These are phyloP conservation scores for Coracias cyanogaster DNA, from an alignment of 2,797 vertebrate genomes.

Conservation along the genomic window DNA sequence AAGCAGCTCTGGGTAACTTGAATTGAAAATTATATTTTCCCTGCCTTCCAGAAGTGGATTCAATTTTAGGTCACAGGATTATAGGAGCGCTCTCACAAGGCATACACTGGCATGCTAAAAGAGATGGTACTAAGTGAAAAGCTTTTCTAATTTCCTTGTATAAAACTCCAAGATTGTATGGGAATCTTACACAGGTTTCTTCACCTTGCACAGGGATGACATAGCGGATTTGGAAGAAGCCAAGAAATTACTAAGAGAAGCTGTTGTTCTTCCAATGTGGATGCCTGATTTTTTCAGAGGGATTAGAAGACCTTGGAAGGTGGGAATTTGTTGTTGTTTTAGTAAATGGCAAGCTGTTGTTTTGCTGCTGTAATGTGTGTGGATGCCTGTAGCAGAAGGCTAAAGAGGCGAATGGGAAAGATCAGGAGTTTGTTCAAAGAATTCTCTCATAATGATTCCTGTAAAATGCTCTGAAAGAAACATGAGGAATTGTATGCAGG, in stretches of 20 bases:
- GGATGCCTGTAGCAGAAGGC: background rate
- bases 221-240: slow-evolving; percentile 98
- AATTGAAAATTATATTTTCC: slow-evolving; percentile 23
- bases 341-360: background rate
- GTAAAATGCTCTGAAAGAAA: background rate
- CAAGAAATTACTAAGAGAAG: slow-evolving; percentile 96
- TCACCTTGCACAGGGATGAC: slow-evolving; percentile 86
- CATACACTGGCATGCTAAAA: background rate
- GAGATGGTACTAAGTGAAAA: background rate
- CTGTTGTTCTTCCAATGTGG: slow-evolving; percentile 98
- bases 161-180: background rate
- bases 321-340: slow-evolving; percentile 64
- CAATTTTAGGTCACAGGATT: slow-evolving; percentile 17
- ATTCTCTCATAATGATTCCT: background rate
- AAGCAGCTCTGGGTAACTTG: background rate
- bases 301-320: slow-evolving; percentile 98
- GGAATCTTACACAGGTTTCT: background rate
- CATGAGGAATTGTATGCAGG: background rate
- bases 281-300: slow-evolving; percentile 99
- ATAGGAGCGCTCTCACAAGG: background rate
- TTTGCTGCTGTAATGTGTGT: background rate
- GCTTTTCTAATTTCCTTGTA: background rate
- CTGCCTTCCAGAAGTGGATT: background rate
- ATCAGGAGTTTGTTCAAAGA: background rate
- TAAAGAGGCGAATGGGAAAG: background rate